Conservation (phyloP, 2,113 vertebrate genomes). For the Macheiramphus alcinus region DNA sequence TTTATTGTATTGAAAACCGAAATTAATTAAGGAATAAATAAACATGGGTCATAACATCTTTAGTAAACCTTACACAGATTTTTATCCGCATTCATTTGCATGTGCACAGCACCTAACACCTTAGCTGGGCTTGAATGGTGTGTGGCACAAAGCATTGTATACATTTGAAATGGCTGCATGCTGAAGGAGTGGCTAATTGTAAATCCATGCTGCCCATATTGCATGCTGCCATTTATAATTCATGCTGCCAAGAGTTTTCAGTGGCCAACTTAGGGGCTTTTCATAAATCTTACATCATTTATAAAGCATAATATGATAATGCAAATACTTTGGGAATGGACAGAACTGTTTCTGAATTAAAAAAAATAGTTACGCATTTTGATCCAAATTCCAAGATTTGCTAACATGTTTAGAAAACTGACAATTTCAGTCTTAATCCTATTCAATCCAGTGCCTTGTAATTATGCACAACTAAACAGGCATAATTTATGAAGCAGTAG, state of each 20-base stretch:
- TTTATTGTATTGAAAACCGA: background rate
- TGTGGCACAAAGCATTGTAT: background rate
- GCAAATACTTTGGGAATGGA: background rate
- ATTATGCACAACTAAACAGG: slow-evolving; percentile 31
- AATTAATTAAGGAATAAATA: background rate
- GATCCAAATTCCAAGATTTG: background rate
- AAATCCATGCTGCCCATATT: background rate
- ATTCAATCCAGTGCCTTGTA: slow-evolving; percentile 9
- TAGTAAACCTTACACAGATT: background rate
- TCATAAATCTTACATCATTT: background rate
- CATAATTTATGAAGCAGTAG: slow-evolving; percentile 28
- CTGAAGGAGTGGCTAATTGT: background rate
- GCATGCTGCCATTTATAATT: background rate
- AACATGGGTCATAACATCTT: fast-evolving
- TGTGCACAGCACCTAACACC: background rate
- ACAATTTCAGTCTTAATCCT: slow-evolving; percentile 39
- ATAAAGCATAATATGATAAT: background rate
- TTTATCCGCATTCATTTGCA: background rate
- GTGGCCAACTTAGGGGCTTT: background rate
- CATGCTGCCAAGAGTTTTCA: background rate
- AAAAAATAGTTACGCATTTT: background rate
- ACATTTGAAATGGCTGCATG: background rate
- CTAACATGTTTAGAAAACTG: slow-evolving; percentile 7
- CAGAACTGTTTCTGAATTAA: background rate
- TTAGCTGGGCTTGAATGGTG: background rate